phyloP scores from a whole-genome alignment of 2,888 invertebrate species.

The Sipha maydis region DNA sequence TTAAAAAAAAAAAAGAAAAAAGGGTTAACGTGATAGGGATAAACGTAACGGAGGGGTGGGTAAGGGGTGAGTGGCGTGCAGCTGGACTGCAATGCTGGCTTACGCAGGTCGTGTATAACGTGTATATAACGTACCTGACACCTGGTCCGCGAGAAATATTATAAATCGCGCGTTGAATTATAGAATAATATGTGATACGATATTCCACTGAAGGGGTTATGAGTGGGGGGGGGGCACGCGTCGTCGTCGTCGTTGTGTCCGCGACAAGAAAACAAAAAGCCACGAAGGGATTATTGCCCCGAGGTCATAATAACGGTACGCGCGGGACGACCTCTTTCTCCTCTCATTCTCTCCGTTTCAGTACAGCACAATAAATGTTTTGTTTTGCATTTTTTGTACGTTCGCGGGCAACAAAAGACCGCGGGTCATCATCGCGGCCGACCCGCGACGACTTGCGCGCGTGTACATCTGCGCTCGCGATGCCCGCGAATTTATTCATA shows the following conservation, averaged over 20 bases:
- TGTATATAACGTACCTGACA: not conserved
- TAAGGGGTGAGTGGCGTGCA: slow-evolving; percentile 10
- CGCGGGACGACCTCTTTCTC: slow-evolving; percentile 30
- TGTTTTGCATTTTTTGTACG: slow-evolving; percentile 15
- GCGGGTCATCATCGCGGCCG: slow-evolving; percentile 58
- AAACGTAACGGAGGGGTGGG: slow-evolving; percentile 11
- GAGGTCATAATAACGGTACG: slow-evolving; percentile 36
- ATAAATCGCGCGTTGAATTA: not conserved
- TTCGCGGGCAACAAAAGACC: slow-evolving; percentile 53
- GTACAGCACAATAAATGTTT: not conserved
- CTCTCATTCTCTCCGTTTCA: not conserved
- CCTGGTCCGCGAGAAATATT: slow-evolving; percentile 34
- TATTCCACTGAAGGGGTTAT: not conserved
- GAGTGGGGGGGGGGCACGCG: not conserved
- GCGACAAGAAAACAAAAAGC: slow-evolving; percentile 49
- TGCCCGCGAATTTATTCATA: slow-evolving; percentile 62
- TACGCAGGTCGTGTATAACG: not conserved
- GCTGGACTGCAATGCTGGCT: slow-evolving; percentile 22
- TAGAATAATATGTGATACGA: not conserved
- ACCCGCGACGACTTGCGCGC: slow-evolving; percentile 18
- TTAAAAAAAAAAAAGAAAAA: not conserved
- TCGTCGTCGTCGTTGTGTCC: slow-evolving; percentile 8
- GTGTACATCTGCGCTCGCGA: slow-evolving; percentile 31
- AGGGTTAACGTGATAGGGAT: not conserved
- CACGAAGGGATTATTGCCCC: slow-evolving; percentile 38